Conservation (phyloP, 2,113 vertebrate genomes). For the Erythrocercus mccallii region DNA sequence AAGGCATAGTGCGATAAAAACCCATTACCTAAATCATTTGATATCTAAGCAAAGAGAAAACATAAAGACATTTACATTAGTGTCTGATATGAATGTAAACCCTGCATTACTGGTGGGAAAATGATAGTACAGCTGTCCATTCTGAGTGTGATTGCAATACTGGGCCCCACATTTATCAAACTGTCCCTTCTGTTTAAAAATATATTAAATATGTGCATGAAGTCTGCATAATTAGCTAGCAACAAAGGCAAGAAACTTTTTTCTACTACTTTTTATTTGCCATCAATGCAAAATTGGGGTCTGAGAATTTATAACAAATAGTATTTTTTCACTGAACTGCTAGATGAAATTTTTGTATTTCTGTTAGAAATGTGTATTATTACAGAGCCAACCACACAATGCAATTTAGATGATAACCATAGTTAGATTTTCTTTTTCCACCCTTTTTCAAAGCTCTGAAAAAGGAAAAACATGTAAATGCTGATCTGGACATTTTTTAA, state of each 20-base stretch:
- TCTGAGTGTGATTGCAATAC: background rate
- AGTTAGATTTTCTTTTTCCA: background rate
- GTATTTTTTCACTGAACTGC: background rate
- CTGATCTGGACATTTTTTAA: background rate
- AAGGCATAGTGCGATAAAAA: conserved; percentile 20
- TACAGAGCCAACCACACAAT: background rate
- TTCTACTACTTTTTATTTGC: background rate
- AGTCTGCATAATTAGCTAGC: background rate
- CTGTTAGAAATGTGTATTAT: background rate
- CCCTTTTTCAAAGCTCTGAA: background rate
- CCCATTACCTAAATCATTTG: conserved; percentile 40
- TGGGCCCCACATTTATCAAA: background rate
- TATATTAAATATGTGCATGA: background rate
- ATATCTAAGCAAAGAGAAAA: conserved; percentile 39
- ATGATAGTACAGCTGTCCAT: background rate
- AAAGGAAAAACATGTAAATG: background rate
- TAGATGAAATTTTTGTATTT: background rate
- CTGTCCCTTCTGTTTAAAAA: background rate
- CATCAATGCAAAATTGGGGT: background rate
- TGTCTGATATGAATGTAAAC: background rate
- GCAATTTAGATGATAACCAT: background rate
- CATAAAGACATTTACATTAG: conserved; percentile 27
- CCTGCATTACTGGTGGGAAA: background rate
- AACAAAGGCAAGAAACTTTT: background rate
- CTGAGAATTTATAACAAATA: background rate